Percentiles rank a stretch among this genome's conserved stretches.
phyloP scores from a whole-genome alignment of 1,140 invertebrate species.

The Trichonephila clavata region DNA sequence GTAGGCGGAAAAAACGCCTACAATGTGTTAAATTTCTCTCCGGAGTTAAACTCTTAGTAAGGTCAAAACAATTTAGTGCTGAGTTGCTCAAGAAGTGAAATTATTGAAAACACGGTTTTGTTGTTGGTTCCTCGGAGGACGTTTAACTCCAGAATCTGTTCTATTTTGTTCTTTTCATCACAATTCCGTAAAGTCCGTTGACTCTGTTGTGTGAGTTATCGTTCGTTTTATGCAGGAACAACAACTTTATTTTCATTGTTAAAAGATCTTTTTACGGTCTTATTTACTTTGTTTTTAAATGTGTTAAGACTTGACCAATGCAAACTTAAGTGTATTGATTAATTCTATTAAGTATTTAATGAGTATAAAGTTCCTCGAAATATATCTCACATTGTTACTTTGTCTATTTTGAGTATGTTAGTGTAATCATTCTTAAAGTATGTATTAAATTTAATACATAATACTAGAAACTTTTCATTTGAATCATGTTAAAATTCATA shows the following conservation, averaged over 20 bases:
- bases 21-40: constrained; percentile 23
- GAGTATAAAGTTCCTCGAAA: too few relatives aligned
- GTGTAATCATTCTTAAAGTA: too few relatives aligned
- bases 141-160: not conserved
- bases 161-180: not conserved
- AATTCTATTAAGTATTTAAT: too few relatives aligned
- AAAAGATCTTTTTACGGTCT: not conserved
- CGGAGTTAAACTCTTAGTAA: not conserved
- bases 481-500: too few relatives aligned
- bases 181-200: not conserved
- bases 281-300: too few relatives aligned
- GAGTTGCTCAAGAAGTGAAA: too few relatives aligned
- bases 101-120: not conserved
- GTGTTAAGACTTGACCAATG: too few relatives aligned
- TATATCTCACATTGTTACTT: too few relatives aligned
- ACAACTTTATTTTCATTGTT: not conserved
- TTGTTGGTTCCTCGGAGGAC: not conserved
- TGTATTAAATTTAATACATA: too few relatives aligned
- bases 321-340: too few relatives aligned
- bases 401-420: too few relatives aligned
- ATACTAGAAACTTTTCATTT: too few relatives aligned
- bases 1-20: constrained; percentile 4
- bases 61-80: constrained; percentile 38
- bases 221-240: not conserved
- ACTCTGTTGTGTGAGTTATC: not conserved